phyloP scores from a whole-genome alignment of 2,797 vertebrate genomes.

The Enteromius fasciolatus region DNA sequence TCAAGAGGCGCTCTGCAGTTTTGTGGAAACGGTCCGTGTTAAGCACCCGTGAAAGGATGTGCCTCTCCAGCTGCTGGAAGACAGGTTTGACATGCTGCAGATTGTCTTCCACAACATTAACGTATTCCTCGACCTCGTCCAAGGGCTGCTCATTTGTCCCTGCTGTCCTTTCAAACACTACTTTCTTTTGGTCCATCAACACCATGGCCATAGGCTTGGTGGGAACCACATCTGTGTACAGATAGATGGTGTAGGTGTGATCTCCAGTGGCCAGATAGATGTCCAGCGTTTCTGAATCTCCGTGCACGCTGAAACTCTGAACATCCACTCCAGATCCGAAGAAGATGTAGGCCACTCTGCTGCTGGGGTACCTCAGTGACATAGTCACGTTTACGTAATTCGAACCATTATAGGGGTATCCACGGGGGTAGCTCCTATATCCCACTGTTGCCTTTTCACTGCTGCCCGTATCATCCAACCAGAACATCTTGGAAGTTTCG shows the following conservation, averaged over 20 bases:
- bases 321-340: slow-evolving; percentile 89
- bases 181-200: slow-evolving; percentile 84
- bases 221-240: slow-evolving; percentile 83
- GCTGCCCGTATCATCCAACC: slow-evolving; percentile 93
- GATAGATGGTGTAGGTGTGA: slow-evolving; percentile 86
- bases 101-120: slow-evolving; percentile 85
- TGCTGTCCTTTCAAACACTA: slow-evolving; percentile 85
- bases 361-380: slow-evolving; percentile 84
- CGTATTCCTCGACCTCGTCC: slow-evolving; percentile 86
- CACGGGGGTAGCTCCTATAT: slow-evolving; percentile 88
- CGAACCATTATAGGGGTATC: slow-evolving; percentile 92
- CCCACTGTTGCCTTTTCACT: slow-evolving; percentile 84
- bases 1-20: slow-evolving; percentile 88
- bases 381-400: slow-evolving; percentile 95
- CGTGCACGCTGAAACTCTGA: slow-evolving; percentile 88
- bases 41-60: slow-evolving; percentile 88
- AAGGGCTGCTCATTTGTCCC: slow-evolving; percentile 67
- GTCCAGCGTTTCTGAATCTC: slow-evolving; percentile 85
- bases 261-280: slow-evolving; percentile 86
- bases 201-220: slow-evolving; percentile 87
- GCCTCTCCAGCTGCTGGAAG: slow-evolving; percentile 93
- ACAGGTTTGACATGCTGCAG: slow-evolving; percentile 92
- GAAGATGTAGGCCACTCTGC: slow-evolving; percentile 90
- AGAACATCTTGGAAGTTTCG: slow-evolving; percentile 92
- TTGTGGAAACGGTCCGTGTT: slow-evolving; percentile 89